Base-by-base conservation (phyloP, 2,888 invertebrate species). In the Erebia palarica region DNA sequence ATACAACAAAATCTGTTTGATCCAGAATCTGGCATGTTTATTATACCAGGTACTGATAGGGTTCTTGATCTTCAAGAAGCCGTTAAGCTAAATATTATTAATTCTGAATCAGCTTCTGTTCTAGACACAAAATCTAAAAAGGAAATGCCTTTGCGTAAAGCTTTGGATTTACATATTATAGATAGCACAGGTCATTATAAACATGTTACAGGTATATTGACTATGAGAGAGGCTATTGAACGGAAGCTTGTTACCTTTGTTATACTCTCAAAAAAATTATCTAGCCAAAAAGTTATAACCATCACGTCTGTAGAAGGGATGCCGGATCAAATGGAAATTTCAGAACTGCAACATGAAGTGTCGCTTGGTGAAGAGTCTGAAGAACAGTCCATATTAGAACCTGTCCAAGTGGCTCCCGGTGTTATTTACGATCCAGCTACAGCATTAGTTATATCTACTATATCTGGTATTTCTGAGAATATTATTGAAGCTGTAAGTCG, bases 51-150 rank as follows among this genome's bases (percentile, higher is more conserved):
- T 14, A 97, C 98, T 8, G 98, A 98, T 84, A 94, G 97, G 77
- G 91, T 96, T 69, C 95, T 98, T 60, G 96, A 96, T 73, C 96
- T 99, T 78, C 96, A 97, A 85, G 98, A 98, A 86, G 97, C 98
- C 78, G 94, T 99, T 59, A 96, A 96, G 80, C 94, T 97, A 73
- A 96, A 97, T 82, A 96, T 99, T 36, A 96, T 99, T 61, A 96
- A 98, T 88, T 95, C 96, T 16, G 94, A 96, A 75, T 98, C 98
- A 0, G 97, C 97, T 14, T 90, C 95, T 68, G 97, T 98, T 0
- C 87, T 97, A 44, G 97, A 98, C 85, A 96, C 97, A 1, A 95
- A 94, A 76, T 95, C 95, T 71, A 95, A 95, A 67, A 95, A 96
- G 82, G 95, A 95, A 83, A 87, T 97, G 18, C 93, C 96, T 4